phyloP scores from a whole-genome alignment of 2,888 invertebrate species.

The Alloscopus bannaensis region DNA sequence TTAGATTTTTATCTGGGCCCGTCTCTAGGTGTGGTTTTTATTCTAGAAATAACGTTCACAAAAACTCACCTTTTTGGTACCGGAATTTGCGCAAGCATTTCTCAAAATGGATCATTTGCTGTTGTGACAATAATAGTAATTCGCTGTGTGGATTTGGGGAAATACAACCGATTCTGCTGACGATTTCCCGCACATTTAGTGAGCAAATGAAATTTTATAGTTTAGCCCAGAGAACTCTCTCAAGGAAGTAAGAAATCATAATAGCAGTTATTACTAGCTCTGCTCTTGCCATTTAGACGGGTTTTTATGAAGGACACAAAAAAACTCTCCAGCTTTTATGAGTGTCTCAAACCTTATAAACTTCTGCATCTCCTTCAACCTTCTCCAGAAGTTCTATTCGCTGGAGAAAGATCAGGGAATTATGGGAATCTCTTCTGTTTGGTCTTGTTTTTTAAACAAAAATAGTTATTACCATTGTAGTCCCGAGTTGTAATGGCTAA shows the following conservation, averaged over 20 bases:
- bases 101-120: not conserved
- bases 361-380: no score
- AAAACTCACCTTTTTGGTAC: not conserved
- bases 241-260: constrained; percentile 43
- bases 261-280: constrained; percentile 33
- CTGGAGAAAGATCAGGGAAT: no score
- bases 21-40: not conserved
- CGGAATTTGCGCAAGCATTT: not conserved
- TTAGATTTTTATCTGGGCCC: constrained; percentile 12
- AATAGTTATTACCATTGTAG: no score
- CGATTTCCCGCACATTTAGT: not conserved
- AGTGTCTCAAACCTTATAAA: no score
- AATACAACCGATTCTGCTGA: not conserved
- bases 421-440: no score
- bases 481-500: no score
- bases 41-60: no score
- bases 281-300: not conserved
- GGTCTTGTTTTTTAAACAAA: no score
- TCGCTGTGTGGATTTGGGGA: not conserved
- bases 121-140: constrained; percentile 6
- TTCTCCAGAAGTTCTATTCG: no score
- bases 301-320: constrained; percentile 1
- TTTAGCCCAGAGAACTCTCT: no score
- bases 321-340: no score
- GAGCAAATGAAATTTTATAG: constrained; percentile 31